phyloP scores from a whole-genome alignment of 2,888 invertebrate genomes.

The Mantis religiosa region DNA sequence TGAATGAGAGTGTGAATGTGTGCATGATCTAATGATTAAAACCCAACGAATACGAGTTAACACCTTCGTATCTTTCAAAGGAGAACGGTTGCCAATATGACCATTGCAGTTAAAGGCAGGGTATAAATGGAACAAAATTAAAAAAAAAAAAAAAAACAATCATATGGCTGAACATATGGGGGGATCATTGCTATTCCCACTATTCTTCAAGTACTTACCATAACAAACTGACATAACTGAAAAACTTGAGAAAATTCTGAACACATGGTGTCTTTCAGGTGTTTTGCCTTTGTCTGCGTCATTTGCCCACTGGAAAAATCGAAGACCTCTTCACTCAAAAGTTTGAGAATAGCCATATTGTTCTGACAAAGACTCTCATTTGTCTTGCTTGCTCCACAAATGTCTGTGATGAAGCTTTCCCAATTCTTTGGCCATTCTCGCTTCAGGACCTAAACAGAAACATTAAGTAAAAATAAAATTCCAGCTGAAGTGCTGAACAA shows the following conservation, averaged over 20 bases:
- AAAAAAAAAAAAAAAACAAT: too few species aligned
- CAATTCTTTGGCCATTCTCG: constrained; percentile 99
- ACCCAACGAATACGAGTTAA: too few species aligned
- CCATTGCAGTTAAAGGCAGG: too few species aligned
- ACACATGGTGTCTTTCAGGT: constrained; percentile 99
- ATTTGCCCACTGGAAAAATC: constrained; percentile 97
- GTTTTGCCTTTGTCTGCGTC: constrained; percentile 98
- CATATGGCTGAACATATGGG: too few species aligned
- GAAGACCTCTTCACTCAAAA: constrained; percentile 98
- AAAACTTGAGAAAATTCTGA: constrained; percentile 98
- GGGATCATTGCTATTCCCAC: not conserved
- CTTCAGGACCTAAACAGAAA: constrained; percentile 73
- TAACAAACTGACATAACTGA: constrained; percentile 94
- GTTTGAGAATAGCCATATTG: constrained; percentile 96
- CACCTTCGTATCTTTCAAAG: too few species aligned
- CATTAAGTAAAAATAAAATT: not conserved
- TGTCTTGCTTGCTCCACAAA: constrained; percentile 97
- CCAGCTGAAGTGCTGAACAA: not conserved
- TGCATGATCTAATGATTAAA: too few species aligned
- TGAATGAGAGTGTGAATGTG: too few species aligned
- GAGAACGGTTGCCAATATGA: too few species aligned
- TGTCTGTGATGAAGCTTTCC: constrained; percentile 98
- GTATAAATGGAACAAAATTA: too few species aligned
- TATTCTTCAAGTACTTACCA: constrained; percentile 49
- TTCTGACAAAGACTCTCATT: constrained; percentile 99